Percentiles rank a stretch among this genome's conserved stretches.
phyloP scores from a whole-genome alignment of 53 echinoderm and acorn worm genomes.

The Mesocentrotus franciscanus region DNA sequence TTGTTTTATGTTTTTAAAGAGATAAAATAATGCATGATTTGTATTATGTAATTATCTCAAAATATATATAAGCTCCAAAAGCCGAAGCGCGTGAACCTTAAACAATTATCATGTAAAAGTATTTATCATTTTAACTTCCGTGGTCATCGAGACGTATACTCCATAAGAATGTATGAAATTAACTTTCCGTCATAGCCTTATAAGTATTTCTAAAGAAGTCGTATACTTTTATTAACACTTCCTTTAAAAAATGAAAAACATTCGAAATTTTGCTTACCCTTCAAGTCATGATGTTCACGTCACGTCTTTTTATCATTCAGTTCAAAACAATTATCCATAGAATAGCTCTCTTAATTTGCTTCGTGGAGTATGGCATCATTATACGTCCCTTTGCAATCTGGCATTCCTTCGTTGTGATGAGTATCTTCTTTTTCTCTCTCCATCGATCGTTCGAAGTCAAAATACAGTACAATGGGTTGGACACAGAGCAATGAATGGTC shows the following conservation, averaged over 20 bases:
- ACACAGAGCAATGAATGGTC: neutral
- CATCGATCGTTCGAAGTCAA: conserved; percentile 8
- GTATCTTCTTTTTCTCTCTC: neutral
- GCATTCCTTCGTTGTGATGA: neutral
- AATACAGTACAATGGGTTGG: neutral
- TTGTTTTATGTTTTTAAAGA: too few species aligned
- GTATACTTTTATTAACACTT: too few species aligned
- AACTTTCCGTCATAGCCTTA: too few species aligned
- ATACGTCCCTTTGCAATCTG: neutral
- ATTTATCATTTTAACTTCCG: too few species aligned
- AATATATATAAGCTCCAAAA: too few species aligned
- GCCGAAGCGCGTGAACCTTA: too few species aligned
- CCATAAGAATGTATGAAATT: too few species aligned
- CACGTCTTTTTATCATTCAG: neutral
- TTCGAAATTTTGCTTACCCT: neutral
- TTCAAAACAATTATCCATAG: neutral
- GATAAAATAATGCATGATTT: too few species aligned
- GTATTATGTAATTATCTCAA: too few species aligned
- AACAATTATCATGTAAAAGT: too few species aligned
- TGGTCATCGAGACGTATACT: too few species aligned
- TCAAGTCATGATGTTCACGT: neutral
- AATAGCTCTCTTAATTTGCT: neutral
- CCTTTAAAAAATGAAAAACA: neutral
- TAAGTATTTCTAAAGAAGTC: too few species aligned
- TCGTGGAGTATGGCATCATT: neutral